A percentile compares a stretch with the other conserved stretches of the same genome.
phyloP scores from a whole-genome alignment of 2,888 invertebrate genomes.

The Aspidiotus rigidus region DNA sequence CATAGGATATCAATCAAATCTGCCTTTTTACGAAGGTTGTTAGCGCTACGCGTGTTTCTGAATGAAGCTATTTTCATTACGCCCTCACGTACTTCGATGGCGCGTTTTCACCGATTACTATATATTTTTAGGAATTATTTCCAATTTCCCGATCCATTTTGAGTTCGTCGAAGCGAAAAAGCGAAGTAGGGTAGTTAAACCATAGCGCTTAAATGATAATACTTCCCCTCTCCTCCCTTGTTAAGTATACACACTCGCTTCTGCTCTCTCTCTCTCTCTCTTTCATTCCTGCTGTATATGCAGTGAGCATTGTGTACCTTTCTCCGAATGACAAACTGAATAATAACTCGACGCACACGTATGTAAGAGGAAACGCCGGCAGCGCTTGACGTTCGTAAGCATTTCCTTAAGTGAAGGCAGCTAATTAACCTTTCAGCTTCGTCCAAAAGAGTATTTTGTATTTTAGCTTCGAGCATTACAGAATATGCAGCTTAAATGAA shows the following conservation, averaged over 20 bases:
- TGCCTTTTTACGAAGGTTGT: too few relatives aligned
- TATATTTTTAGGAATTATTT: constrained; percentile 13
- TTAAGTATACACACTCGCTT: too few relatives aligned
- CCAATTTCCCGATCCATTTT: constrained; percentile 5
- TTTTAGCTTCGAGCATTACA: constrained; percentile 16
- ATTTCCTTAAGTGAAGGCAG: constrained; percentile 11
- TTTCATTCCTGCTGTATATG: too few relatives aligned
- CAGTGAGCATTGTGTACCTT: too few relatives aligned
- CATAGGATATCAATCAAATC: too few relatives aligned
- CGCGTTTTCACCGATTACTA: too few relatives aligned
- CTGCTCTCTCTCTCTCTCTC: too few relatives aligned
- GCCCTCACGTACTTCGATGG: too few relatives aligned
- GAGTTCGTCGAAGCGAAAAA: constrained; percentile 6
- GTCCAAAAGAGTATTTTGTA: constrained; percentile 9
- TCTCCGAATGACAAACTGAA: constrained; percentile 8
- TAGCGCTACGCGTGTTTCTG: too few relatives aligned
- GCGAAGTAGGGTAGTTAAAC: not conserved
- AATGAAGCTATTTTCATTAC: too few relatives aligned
- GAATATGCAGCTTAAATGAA: constrained; percentile 8
- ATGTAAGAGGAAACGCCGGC: too few relatives aligned
- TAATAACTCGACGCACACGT: not conserved
- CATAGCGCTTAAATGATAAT: not conserved
- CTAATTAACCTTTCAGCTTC: constrained; percentile 19
- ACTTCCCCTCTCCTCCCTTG: not conserved
- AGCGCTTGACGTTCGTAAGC: not conserved